Percentiles rank a stretch among this genome's conserved stretches.
Evolutionary conservation across 2,113 vertebrate genomes (phyloP).

Genomic region (Brachionichthys hirsutus): DNA sequence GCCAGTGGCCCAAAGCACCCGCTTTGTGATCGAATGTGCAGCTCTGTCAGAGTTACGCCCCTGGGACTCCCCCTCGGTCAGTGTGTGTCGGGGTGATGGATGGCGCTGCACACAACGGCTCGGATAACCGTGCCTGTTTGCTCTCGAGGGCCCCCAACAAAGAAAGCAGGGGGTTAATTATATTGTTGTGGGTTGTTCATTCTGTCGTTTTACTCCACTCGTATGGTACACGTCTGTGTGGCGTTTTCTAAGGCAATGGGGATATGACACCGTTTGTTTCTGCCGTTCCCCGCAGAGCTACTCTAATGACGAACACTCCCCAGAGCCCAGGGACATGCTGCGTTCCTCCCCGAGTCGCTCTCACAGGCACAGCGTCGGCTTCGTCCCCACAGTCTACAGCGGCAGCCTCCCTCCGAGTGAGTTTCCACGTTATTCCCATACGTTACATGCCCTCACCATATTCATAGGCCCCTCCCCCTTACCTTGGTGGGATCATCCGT

Average conservation of each 20-base stretch:
- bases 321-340: constrained; percentile 87
- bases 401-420: constrained; percentile 85
- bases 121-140: constrained; percentile 1
- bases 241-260: constrained; percentile 19
- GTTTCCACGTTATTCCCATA: constrained; percentile 38
- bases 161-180: constrained; percentile 29
- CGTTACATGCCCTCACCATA: background rate
- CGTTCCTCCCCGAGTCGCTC: constrained; percentile 88
- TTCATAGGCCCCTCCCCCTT: background rate
- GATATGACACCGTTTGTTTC: constrained; percentile 26
- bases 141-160: too few relatives aligned
- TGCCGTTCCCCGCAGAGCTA: constrained; percentile 81
- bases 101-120: constrained; percentile 36
- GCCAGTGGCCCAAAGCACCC: constrained; percentile 64
- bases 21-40: constrained; percentile 53
- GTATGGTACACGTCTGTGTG: constrained; percentile 3
- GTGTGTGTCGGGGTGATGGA: constrained; percentile 57
- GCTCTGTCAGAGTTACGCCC: constrained; percentile 65
- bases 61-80: constrained; percentile 40
- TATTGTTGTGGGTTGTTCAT: constrained; percentile 15
- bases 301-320: constrained; percentile 84
- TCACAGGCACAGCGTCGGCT: constrained; percentile 88
- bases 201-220: constrained; percentile 44
- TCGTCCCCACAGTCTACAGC: constrained; percentile 81
- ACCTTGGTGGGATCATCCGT: constrained; percentile 10